These are phyloP conservation scores for Lophotis ruficrista DNA, from an alignment of 2,113 vertebrate species.

Conservation along the genomic window DNA sequence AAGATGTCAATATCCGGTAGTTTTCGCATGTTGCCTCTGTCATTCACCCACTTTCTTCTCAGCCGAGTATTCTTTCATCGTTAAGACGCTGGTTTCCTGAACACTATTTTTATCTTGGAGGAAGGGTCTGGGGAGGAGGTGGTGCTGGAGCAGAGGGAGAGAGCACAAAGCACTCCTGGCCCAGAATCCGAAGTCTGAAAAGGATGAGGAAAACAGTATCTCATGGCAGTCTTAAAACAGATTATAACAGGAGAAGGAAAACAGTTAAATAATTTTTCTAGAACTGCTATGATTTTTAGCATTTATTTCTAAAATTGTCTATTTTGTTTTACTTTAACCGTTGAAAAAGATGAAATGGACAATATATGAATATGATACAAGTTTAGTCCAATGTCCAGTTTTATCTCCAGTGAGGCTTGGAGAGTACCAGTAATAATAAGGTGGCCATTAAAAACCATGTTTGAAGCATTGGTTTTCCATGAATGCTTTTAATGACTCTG, in stretches of 20 bases:
- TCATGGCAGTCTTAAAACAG: neutral
- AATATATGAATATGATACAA: neutral
- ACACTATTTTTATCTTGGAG: neutral
- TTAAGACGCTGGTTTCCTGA: neutral
- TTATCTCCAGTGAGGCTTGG: neutral
- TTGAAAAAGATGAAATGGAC: neutral
- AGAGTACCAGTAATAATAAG: neutral
- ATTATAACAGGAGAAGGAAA: too few species aligned
- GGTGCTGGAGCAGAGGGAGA: neutral
- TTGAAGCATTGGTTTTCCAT: neutral
- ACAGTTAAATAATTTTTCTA: neutral
- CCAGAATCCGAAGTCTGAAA: neutral
- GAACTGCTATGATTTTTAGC: neutral
- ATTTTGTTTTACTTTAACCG: neutral
- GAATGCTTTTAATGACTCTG: neutral
- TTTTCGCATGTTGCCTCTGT: neutral
- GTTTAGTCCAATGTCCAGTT: neutral
- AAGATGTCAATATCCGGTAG: neutral
- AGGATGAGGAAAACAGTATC: neutral
- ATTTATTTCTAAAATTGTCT: neutral
- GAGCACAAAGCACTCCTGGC: neutral
- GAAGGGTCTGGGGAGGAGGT: too few species aligned
- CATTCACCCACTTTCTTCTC: neutral
- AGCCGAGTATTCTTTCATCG: neutral
- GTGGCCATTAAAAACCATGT: neutral